phyloP scores from a whole-genome alignment of 2,888 invertebrate species.

The Netelia melanura region DNA sequence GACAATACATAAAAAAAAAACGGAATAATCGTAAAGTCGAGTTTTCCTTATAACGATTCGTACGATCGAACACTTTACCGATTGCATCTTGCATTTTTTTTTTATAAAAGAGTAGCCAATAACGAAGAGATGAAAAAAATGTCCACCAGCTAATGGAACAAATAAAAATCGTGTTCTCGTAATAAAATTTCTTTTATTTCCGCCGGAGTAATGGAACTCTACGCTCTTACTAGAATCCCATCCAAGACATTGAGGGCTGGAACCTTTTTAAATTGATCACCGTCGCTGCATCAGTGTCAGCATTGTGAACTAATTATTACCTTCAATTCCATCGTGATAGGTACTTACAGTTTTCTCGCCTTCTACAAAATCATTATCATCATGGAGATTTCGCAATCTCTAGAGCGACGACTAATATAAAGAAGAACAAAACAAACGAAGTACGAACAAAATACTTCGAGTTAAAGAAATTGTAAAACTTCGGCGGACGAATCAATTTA shows the following conservation, averaged over 20 bases:
- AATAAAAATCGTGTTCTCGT: not conserved
- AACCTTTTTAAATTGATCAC: not conserved
- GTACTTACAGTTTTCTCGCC: not conserved
- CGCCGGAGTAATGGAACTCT: not conserved
- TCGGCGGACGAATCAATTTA: slow-evolving; percentile 67
- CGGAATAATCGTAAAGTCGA: too few species aligned
- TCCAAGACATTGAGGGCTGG: not conserved
- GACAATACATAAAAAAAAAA: too few species aligned
- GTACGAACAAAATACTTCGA: slow-evolving; percentile 26
- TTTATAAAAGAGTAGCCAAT: too few species aligned
- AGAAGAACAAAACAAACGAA: not conserved
- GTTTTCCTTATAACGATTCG: too few species aligned
- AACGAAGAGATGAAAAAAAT: too few species aligned
- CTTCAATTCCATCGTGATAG: not conserved
- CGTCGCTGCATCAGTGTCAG: not conserved
- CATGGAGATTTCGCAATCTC: slow-evolving; percentile 1
- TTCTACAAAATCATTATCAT: slow-evolving; percentile 3
- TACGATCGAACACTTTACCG: too few species aligned
- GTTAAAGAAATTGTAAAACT: slow-evolving; percentile 66
- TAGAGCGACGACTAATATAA: not conserved
- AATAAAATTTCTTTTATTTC: not conserved
- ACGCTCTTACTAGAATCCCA: not conserved
- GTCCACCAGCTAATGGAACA: not conserved
- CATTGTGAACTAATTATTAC: not conserved
- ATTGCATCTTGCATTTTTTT: too few species aligned